Percentiles rank a stretch among this genome's conserved stretches.
phyloP scores from a whole-genome alignment of 2,888 invertebrate genomes.

The Macrosiphum euphorbiae region DNA sequence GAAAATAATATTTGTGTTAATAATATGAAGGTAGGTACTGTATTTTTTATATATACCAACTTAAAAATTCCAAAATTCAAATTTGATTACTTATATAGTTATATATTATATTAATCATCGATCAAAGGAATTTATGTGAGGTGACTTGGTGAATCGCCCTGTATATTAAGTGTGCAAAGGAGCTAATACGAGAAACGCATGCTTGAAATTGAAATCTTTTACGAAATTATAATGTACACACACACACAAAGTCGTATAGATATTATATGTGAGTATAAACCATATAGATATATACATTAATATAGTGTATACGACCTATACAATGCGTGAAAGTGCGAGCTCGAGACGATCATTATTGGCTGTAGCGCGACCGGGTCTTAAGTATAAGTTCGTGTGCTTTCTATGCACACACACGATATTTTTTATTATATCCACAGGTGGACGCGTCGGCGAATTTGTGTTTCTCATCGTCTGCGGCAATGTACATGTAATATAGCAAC shows the following conservation, averaged over 20 bases:
- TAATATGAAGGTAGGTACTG: too few relatives aligned
- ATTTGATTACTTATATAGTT: too few relatives aligned
- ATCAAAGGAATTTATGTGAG: too few relatives aligned
- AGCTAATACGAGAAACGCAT: background rate
- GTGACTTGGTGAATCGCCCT: too few relatives aligned
- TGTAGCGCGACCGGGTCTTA: background rate
- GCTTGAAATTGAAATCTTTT: background rate
- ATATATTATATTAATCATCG: too few relatives aligned
- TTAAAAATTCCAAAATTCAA: too few relatives aligned
- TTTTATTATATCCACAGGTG: background rate
- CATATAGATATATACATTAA: background rate
- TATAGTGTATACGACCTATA: background rate
- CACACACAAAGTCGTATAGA: background rate
- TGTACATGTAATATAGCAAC: background rate
- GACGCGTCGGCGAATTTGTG: background rate
- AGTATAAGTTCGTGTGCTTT: background rate
- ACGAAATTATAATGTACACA: background rate
- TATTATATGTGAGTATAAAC: background rate
- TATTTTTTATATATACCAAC: too few relatives aligned
- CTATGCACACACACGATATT: background rate
- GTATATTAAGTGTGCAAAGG: background rate
- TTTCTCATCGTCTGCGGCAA: background rate
- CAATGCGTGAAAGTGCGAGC: background rate
- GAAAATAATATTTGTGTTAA: background rate
- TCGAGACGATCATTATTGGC: slow-evolving; percentile 5